A percentile compares a stretch with the other conserved stretches of the same genome.
Evolutionary conservation across 2,797 vertebrate species (phyloP).

Genomic region (Amphiprion clarkii): DNA sequence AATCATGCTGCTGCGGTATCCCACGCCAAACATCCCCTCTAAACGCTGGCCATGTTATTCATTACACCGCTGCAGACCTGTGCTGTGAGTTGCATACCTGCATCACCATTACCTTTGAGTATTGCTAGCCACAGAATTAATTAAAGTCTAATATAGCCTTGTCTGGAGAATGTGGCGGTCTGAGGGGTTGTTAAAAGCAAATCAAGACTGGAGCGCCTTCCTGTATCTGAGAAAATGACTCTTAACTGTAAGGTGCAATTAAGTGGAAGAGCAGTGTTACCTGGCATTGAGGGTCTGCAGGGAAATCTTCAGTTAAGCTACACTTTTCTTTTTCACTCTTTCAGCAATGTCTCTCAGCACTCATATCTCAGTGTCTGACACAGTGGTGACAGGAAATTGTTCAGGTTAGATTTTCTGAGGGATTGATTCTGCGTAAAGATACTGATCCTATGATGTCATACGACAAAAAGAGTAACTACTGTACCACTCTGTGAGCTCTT

Average conservation of each 20-base stretch:
- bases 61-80: slow-evolving; percentile 57
- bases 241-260: slow-evolving; percentile 81
- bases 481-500: background rate
- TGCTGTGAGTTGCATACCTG: slow-evolving; percentile 58
- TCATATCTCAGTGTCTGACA: slow-evolving; percentile 47
- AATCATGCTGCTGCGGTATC: slow-evolving; percentile 35
- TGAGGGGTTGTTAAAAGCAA: slow-evolving; percentile 81
- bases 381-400: slow-evolving; percentile 37
- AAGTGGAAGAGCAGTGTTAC: slow-evolving; percentile 77
- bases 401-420: slow-evolving; percentile 24
- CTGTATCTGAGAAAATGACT: slow-evolving; percentile 80
- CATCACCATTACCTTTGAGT: slow-evolving; percentile 64
- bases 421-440: slow-evolving; percentile 25
- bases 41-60: slow-evolving; percentile 69
- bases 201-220: slow-evolving; percentile 76
- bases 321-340: slow-evolving; percentile 76
- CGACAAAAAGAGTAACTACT: background rate
- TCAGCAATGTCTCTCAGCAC: slow-evolving; percentile 28
- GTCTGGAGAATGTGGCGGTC: slow-evolving; percentile 80
- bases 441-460: slow-evolving; percentile 12
- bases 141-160: slow-evolving; percentile 82
- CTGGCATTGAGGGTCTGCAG: slow-evolving; percentile 75
- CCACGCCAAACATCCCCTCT: slow-evolving; percentile 31
- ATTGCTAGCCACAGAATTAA: slow-evolving; percentile 83
- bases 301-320: slow-evolving; percentile 81